These are phyloP conservation scores for Sebastes trivittatus DNA, from an alignment of 2,797 vertebrate genomes.

Conservation along the genomic window DNA sequence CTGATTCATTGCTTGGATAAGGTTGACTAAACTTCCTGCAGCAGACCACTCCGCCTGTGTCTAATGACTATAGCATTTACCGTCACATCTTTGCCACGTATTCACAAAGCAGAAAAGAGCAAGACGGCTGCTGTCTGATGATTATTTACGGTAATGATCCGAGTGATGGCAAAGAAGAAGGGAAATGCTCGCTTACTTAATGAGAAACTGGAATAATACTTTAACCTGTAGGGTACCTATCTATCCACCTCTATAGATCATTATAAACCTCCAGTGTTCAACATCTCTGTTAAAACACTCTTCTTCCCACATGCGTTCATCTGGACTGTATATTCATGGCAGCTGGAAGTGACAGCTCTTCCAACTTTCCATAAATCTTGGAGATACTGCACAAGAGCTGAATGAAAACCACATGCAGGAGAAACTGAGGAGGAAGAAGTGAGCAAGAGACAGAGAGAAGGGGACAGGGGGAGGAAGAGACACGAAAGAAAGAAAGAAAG, in stretches of 20 bases:
- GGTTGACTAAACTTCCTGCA: constrained; percentile 48
- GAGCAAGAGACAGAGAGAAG: constrained; percentile 19
- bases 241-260: background rate
- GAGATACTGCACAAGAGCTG: constrained; percentile 71
- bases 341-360: constrained; percentile 77
- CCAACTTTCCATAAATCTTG: constrained; percentile 84
- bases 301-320: constrained; percentile 56
- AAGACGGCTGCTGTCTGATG: background rate
- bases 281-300: constrained; percentile 69
- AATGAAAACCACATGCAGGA: constrained; percentile 83
- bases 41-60: constrained; percentile 9
- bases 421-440: constrained; percentile 45
- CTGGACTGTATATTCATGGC: constrained; percentile 72
- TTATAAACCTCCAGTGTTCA: constrained; percentile 46
- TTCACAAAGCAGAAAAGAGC: constrained; percentile 5
- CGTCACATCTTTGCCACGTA: constrained; percentile 37
- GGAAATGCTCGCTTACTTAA: background rate
- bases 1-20: constrained; percentile 52
- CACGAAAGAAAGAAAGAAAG: background rate
- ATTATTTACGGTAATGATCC: background rate
- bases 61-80: constrained; percentile 43
- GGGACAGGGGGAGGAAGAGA: background rate
- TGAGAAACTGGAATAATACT: background rate
- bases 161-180: background rate
- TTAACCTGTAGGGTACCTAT: background rate